Conservation (phyloP, 2,113 vertebrate genomes). For the Saguinus imperator region DNA sequence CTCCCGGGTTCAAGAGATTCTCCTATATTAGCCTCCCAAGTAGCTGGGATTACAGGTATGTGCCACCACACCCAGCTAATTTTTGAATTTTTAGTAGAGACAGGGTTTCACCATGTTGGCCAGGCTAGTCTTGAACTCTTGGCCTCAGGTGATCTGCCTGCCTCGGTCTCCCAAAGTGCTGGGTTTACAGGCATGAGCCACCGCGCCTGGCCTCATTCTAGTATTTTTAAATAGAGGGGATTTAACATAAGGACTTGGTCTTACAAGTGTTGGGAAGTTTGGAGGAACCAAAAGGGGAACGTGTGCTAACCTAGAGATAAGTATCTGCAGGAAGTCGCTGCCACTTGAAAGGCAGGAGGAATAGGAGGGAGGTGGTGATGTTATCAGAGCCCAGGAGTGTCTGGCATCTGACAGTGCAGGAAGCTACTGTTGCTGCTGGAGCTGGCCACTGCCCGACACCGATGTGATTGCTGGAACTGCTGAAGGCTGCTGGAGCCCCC, state of each 20-base stretch:
- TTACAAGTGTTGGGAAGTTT: background rate
- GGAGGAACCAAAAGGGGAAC: background rate
- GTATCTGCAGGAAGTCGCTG: background rate
- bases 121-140: background rate
- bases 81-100: no score
- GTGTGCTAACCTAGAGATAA: background rate
- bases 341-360: background rate
- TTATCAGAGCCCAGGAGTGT: background rate
- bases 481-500: background rate
- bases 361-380: background rate
- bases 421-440: background rate
- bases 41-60: no score
- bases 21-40: no score
- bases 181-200: background rate
- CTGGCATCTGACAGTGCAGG: background rate
- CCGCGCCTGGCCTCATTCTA: background rate
- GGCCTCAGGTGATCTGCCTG: fast-evolving
- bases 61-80: no score
- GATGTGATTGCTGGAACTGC: background rate
- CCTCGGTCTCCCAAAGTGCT: background rate
- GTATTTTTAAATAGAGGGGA: background rate
- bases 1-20: no score
- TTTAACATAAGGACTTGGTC: background rate
- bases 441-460: background rate
- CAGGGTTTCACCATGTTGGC: no score